Evolutionary conservation across 92 coral and sea anemone species (phyloP), one percentile per base, ranked within the genome.

Genomic region (Phenganax marumi): DNA sequence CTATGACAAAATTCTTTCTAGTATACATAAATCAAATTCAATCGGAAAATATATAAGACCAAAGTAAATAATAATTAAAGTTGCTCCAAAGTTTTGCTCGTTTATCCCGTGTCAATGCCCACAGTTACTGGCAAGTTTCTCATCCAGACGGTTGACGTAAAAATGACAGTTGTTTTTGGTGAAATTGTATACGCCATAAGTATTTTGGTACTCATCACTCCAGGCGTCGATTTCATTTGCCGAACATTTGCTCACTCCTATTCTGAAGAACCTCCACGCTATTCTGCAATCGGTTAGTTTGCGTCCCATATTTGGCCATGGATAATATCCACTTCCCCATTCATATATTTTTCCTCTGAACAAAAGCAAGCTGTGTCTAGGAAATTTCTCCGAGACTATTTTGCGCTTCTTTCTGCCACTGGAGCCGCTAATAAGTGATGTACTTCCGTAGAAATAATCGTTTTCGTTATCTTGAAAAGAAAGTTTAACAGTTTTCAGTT

Each of bases 291-390:
- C 12, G 3, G 52, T 18, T 46, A 51, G 75, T 8, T 46, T 69
- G 9, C 75, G 75, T 25, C 43, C 22, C 51, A 46, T 69, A 17
- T 12, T 69, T 49, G 26, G 43, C 50, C 50, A 25, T 69, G 26
- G 26, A 11, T 12, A 8, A 12, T 16, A 10, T 49, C 75, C 52
- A 23, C 26, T 12, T 17, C 75, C 75, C 75, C 75, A 69, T 39
- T 69, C 75, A 69, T 25, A 69, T 9, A 69, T 69, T n/a, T 69
- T 69, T 14, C 75, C 75, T 8, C 52, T 49, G 75, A 69, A 69
- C 75, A 69, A 18, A 11, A 69, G 18, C 52, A 69, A 51, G 17
- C 75, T 69, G 52, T 69, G 75, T 3, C 17, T 14, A 5, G 17
- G 50, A 25, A 16, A 17, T 8, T 10, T 17, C 43, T 16, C 12